A percentile compares a stretch with the other conserved stretches of the same genome.
These are phyloP conservation scores for Lampris megalopsis DNA, from an alignment of 2,113 vertebrate genomes.

Conservation along the genomic window DNA sequence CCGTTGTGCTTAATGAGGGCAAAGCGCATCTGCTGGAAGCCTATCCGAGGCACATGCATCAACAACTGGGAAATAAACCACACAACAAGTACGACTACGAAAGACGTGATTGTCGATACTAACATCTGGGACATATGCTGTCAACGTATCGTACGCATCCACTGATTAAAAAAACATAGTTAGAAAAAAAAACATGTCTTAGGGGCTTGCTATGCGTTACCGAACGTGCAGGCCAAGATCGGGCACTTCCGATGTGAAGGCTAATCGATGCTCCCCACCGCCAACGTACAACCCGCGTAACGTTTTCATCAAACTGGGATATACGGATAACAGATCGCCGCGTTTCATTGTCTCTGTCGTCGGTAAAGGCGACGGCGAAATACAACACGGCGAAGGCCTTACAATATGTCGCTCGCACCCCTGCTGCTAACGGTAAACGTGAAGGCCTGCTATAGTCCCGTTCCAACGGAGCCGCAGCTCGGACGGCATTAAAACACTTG, in stretches of 20 bases:
- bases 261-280: constrained; percentile 6
- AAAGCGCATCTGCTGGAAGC: constrained; percentile 26
- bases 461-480: constrained; percentile 9
- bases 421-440: constrained; percentile 24
- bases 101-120: not conserved
- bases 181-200: constrained; percentile 40
- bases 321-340: accelerated
- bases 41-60: not conserved
- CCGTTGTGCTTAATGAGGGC: not conserved
- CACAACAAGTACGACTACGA: constrained; percentile 9
- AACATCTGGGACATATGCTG: not conserved
- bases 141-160: constrained; percentile 21
- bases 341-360: not conserved
- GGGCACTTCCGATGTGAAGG: constrained; percentile 53
- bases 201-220: constrained; percentile 16
- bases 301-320: accelerated
- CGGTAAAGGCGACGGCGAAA: not conserved
- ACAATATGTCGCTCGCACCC: constrained; percentile 11
- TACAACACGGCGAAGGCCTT: not conserved
- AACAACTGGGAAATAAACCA: constrained; percentile 17
- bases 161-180: constrained; percentile 21
- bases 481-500: constrained; percentile 4
- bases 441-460: constrained; percentile 59
- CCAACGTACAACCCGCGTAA: not conserved
- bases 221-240: constrained; percentile 61